phyloP scores from a whole-genome alignment of 2,797 vertebrate species.

The Rhabdomys pumilio region DNA sequence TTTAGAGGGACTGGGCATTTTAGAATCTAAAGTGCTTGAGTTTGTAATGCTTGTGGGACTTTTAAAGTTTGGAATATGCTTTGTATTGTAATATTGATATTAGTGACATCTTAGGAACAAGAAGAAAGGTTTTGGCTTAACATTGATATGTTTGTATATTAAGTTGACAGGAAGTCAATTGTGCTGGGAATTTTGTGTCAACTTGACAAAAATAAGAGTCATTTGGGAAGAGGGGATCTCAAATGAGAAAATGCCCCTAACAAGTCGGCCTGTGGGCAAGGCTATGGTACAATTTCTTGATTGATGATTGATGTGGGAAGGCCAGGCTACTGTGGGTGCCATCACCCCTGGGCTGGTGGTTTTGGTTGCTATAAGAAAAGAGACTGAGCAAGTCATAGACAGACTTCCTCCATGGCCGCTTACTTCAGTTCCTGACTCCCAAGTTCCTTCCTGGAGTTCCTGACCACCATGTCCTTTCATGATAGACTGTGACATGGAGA shows the following conservation, averaged over 20 bases:
- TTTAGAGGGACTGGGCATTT: background rate
- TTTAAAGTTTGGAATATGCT: background rate
- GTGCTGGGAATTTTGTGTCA: background rate
- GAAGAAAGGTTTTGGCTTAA: background rate
- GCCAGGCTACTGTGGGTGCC: background rate
- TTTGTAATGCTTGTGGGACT: background rate
- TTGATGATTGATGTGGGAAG: too few species aligned
- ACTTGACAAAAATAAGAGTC: background rate
- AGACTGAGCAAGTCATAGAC: background rate
- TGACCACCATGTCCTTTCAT: background rate
- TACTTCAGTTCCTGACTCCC: background rate
- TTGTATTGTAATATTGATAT: background rate
- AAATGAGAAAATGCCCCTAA: background rate
- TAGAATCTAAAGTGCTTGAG: background rate
- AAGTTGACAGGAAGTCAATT: constrained; percentile 13
- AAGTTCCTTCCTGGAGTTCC: background rate
- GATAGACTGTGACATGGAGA: background rate
- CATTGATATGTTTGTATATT: background rate
- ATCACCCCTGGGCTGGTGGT: background rate
- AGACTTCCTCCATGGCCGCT: background rate
- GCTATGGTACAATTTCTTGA: background rate
- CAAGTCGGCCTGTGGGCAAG: background rate
- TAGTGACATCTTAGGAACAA: background rate
- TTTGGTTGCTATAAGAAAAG: background rate
- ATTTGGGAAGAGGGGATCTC: background rate